Base-by-base conservation (phyloP, 92 coral and sea anemone species). In the Zoanthus sociatus region DNA sequence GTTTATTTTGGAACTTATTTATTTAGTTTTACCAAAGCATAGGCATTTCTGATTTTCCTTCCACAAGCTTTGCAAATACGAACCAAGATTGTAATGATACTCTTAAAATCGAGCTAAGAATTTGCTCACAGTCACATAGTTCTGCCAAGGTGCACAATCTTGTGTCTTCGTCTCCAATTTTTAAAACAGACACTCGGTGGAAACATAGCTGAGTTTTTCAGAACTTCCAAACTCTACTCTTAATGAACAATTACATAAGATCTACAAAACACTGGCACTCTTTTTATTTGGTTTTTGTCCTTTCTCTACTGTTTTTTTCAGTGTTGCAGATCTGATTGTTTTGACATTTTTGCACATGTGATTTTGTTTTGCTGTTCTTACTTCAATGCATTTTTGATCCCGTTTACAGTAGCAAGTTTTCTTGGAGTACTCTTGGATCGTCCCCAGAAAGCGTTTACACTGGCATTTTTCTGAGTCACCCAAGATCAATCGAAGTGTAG, bases 111-210 rank as follows among this genome's bases (percentile, higher is more conserved):
- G 47, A 60, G 69, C 64, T 84, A 46, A 56, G 7, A 63, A 87
- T 78, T 78, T 63, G 33, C 70, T 44, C 87, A 60, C 93, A 90
- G 32, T 44, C 87, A 60, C 93, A 90, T 18, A 87, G 71, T 30
- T 79, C 87, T 15, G 90, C 85, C 73, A 87, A n/a, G 45, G 42
- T 47, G 82, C 53, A 20, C 85, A 37, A 46, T 58, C 91, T 67
- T 82, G 58, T 15, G 15, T 1, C 4, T 69, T 69, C 42, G 46
- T 69, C 44, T 31, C 17, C 73, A 88, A 90, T 33, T 90, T 77
- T 66, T 90, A 87, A 63, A 87, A 88, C 79, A 90, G 33, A 84
- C 69, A 88, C 15, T 88, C 93, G 7, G 86, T 83, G 33, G 91
- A 91, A 68, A 87, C 42, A 47, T 78, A 68, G 13, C 55, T 9